phyloP scores from a whole-genome alignment of 2,113 vertebrate species.

The Lophius piscatorius region DNA sequence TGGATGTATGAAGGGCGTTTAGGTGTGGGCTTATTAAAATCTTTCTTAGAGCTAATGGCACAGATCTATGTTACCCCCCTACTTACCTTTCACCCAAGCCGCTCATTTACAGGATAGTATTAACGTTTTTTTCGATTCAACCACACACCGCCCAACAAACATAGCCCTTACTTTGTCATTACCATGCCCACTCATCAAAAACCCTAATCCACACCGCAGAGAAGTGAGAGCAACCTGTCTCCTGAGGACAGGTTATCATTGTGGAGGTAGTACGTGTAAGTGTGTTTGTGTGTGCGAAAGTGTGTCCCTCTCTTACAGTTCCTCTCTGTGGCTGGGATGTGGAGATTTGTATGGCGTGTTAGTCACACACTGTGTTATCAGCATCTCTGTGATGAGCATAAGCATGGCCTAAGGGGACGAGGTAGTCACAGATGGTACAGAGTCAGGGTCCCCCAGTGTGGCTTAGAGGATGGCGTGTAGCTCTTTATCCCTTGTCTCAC shows the following conservation, averaged over 20 bases:
- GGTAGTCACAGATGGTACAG: conserved; percentile 77
- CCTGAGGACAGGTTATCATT: conserved; percentile 54
- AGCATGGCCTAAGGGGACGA: conserved; percentile 75
- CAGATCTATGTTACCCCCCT: no score
- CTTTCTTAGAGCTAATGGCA: conserved; percentile 14
- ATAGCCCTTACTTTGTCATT: conserved; percentile 72
- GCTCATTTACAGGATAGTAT: conserved; percentile 58
- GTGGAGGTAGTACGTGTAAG: conserved; percentile 50
- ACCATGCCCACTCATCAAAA: conserved; percentile 71
- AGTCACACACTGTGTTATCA: conserved; percentile 81
- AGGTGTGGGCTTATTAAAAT: conserved; percentile 35
- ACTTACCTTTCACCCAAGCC: conserved; percentile 66
- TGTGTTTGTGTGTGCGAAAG: conserved; percentile 33
- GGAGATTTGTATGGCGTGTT: conserved; percentile 79
- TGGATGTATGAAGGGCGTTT: no score
- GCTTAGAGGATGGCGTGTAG: conserved; percentile 52
- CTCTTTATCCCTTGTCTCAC: conserved; percentile 53
- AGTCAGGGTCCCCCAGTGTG: conserved; percentile 68
- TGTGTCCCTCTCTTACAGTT: conserved; percentile 52
- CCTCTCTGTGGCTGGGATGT: conserved; percentile 75
- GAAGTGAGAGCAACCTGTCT: conserved; percentile 47
- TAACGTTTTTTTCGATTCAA: conserved; percentile 78
- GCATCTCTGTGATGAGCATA: conserved; percentile 80
- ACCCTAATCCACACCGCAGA: conserved; percentile 51
- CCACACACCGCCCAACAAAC: conserved; percentile 69